Percentiles rank a stretch among this genome's conserved stretches.
Conservation (phyloP, 2,888 invertebrate species). For the Stenurella melanura region DNA sequence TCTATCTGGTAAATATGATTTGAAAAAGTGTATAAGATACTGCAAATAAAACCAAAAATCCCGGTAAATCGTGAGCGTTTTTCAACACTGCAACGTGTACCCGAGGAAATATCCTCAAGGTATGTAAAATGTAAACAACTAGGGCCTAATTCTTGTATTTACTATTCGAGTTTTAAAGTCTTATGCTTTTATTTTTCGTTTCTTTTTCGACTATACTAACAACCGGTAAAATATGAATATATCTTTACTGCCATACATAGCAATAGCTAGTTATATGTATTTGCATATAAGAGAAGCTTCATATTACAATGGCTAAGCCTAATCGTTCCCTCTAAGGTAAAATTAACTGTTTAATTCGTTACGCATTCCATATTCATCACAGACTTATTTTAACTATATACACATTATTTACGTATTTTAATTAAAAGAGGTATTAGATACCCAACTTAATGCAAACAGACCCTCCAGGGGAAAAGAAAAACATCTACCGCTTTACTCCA, state of each 20-base stretch:
- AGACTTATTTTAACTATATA: conserved; percentile 8
- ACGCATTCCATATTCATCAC: neutral
- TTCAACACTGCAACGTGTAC: no score
- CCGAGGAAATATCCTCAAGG: neutral
- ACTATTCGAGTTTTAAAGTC: no score
- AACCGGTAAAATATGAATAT: neutral
- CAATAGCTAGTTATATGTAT: neutral
- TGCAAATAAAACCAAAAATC: no score
- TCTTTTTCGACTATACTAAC: neutral
- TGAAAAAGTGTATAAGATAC: no score
- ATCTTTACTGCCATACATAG: neutral
- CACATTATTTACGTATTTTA: conserved; percentile 17
- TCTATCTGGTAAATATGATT: no score
- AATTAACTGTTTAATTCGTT: neutral
- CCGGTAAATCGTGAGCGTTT: no score
- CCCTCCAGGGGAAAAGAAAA: neutral
- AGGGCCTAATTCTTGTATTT: no score
- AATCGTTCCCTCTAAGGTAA: conserved; percentile 10
- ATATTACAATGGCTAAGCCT: neutral
- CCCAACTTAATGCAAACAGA: conserved; percentile 10
- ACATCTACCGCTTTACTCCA: conserved; percentile 8
- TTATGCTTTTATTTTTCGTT: no score
- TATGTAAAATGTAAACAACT: neutral
- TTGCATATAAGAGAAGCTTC: neutral
- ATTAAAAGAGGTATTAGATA: conserved; percentile 13